These are phyloP conservation scores for Pomacea maculata DNA, from an alignment of 1,140 invertebrate genomes.

Conservation along the genomic window DNA sequence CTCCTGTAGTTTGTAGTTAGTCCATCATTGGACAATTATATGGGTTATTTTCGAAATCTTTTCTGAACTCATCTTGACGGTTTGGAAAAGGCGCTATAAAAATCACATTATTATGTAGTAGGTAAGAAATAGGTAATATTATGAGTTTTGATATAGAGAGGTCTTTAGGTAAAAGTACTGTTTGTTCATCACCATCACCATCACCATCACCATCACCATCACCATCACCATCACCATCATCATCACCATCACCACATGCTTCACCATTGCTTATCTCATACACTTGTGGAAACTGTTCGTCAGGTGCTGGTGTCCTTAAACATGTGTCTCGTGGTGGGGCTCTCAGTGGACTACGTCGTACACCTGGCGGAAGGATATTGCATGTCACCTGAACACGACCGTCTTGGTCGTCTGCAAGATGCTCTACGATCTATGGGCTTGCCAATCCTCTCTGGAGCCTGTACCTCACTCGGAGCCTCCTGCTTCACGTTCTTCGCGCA, in stretches of 20 bases:
- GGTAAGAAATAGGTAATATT: too few relatives aligned
- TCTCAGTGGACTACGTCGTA: conserved; percentile 61
- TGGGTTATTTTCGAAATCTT: background rate
- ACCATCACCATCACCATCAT: too few relatives aligned
- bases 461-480: conserved; percentile 51
- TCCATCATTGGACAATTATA: too few relatives aligned
- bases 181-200: too few relatives aligned
- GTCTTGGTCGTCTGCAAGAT: conserved; percentile 41
- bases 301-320: conserved; percentile 58
- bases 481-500: conserved; percentile 53
- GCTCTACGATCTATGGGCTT: conserved; percentile 55
- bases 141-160: too few relatives aligned
- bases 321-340: conserved; percentile 55
- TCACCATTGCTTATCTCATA: background rate
- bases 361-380: conserved; percentile 60
- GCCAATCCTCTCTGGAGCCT: conserved; percentile 57
- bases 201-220: too few relatives aligned
- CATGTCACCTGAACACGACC: conserved; percentile 40
- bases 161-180: too few relatives aligned
- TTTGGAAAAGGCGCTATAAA: too few relatives aligned
- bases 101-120: too few relatives aligned
- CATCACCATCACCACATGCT: too few relatives aligned
- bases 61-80: background rate
- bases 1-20: conserved; percentile 15
- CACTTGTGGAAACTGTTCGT: conserved; percentile 14